phyloP scores from a whole-genome alignment of 1,140 invertebrate genomes.

The Bombus consobrinus region DNA sequence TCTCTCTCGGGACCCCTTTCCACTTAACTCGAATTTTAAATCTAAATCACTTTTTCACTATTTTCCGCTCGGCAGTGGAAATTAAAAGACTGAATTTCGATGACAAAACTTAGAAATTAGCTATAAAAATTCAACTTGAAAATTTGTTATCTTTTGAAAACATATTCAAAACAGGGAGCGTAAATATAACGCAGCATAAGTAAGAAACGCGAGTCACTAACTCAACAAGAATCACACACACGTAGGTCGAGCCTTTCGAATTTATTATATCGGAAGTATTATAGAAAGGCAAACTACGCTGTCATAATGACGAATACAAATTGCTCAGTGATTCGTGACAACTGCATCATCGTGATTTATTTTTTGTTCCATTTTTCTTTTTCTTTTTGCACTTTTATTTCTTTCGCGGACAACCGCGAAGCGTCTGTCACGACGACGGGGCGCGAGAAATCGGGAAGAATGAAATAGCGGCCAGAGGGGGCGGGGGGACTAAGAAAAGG shows the following conservation, averaged over 20 bases:
- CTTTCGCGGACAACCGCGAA: neutral
- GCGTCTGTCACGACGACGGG: neutral
- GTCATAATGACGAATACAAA: neutral
- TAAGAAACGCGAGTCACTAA: neutral
- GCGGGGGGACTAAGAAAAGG: neutral
- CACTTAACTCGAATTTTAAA: neutral
- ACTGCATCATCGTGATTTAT: neutral
- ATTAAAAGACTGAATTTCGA: neutral
- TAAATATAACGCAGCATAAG: neutral
- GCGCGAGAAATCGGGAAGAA: conserved; percentile 8
- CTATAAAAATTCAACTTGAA: neutral
- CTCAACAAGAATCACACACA: neutral
- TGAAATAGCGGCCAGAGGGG: neutral
- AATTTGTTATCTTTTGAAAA: no score
- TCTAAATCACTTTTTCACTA: neutral
- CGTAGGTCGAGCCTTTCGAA: neutral
- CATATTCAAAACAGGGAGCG: neutral
- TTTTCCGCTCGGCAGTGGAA: neutral
- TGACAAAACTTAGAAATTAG: neutral
- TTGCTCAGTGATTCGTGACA: neutral
- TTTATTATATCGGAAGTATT: neutral
- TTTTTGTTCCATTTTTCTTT: neutral
- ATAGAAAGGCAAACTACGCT: neutral
- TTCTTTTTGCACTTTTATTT: neutral
- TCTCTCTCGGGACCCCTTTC: neutral